These are phyloP conservation scores for Xiphias gladius DNA, from an alignment of 2,113 vertebrate species.

Conservation along the genomic window DNA sequence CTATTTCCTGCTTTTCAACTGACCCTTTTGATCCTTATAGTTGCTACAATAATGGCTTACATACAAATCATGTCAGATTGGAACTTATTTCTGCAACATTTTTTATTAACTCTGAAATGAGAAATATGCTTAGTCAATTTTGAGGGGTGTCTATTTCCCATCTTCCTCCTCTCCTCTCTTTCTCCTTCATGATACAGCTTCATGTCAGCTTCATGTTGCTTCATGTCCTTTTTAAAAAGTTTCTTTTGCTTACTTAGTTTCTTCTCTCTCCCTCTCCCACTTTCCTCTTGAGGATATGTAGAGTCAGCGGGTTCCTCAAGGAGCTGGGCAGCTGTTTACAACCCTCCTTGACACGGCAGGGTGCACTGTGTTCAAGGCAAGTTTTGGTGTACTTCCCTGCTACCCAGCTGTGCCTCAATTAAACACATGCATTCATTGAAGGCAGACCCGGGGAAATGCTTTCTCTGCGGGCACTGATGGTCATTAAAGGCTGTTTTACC, in stretches of 20 bases:
- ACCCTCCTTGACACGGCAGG: slow-evolving; percentile 76
- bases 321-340: slow-evolving; percentile 79
- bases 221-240: slow-evolving; percentile 19
- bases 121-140: not conserved
- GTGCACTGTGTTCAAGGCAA: slow-evolving; percentile 75
- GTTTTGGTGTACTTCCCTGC: slow-evolving; percentile 62
- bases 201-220: too few species aligned
- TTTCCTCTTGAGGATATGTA: slow-evolving; percentile 48
- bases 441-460: slow-evolving; percentile 64
- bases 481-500: slow-evolving; percentile 74
- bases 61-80: not conserved
- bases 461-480: slow-evolving; percentile 75
- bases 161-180: not conserved
- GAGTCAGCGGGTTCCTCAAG: slow-evolving; percentile 78
- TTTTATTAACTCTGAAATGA: not conserved
- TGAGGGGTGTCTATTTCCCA: not conserved
- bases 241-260: slow-evolving; percentile 33
- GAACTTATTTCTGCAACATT: not conserved
- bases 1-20: slow-evolving; percentile 31
- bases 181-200: slow-evolving; percentile 7
- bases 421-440: slow-evolving; percentile 83
- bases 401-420: slow-evolving; percentile 78
- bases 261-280: slow-evolving; percentile 17
- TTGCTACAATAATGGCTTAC: not conserved
- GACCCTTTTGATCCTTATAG: slow-evolving; percentile 28